These are phyloP conservation scores for Monochamus alternatus DNA, from an alignment of 2,888 invertebrate species.

Conservation along the genomic window DNA sequence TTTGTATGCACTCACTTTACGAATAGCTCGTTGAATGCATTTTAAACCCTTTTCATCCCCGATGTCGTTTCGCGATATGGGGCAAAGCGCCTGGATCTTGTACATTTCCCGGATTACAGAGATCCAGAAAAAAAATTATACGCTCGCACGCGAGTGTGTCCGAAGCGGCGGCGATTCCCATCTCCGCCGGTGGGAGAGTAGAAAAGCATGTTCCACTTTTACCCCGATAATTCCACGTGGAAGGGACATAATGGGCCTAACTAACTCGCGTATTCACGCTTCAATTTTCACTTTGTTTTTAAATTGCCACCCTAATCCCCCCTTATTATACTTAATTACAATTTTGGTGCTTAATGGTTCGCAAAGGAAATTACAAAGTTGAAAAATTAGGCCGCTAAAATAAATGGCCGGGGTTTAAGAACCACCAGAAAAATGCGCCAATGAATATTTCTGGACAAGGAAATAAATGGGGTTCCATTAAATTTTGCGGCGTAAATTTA, in stretches of 20 bases:
- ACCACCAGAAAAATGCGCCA: not conserved
- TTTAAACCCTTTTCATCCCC: no score
- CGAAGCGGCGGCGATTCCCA: constrained; percentile 2
- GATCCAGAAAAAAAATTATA: not conserved
- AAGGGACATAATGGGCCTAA: constrained; percentile 28
- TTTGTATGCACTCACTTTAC: no score
- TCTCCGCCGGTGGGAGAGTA: constrained; percentile 34
- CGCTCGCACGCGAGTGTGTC: not conserved
- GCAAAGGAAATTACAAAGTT: constrained; percentile 26
- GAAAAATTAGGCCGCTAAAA: constrained; percentile 18
- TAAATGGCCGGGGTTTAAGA: constrained; percentile 12
- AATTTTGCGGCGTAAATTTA: constrained; percentile 4
- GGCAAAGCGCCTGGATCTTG: no score
- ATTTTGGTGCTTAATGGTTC: constrained; percentile 39
- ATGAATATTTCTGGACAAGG: not conserved
- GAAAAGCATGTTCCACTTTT: constrained; percentile 40
- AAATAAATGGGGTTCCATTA: constrained; percentile 11
- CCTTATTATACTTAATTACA: constrained; percentile 34
- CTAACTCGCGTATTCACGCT: constrained; percentile 41
- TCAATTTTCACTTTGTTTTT: constrained; percentile 47
- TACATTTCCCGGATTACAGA: not conserved
- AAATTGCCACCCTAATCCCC: constrained; percentile 41
- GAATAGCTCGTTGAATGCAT: no score
- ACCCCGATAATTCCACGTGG: constrained; percentile 29
- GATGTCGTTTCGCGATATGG: no score